These are phyloP conservation scores for Otis tarda DNA, from an alignment of 2,113 vertebrate species.

Conservation along the genomic window DNA sequence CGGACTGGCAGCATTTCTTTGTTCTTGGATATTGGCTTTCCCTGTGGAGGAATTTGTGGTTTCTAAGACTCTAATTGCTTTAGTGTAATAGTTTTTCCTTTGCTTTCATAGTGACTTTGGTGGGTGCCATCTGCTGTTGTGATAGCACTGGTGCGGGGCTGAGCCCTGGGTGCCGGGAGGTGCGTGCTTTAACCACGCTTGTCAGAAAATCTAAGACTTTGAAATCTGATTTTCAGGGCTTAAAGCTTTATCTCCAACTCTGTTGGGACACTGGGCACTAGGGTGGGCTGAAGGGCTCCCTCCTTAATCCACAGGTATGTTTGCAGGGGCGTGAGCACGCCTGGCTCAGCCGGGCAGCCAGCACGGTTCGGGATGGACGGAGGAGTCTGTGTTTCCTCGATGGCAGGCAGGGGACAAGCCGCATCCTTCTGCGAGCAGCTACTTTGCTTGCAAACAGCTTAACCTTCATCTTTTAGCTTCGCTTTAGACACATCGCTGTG, in stretches of 20 bases:
- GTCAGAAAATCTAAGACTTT: not conserved
- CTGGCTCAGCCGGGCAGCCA: not conserved
- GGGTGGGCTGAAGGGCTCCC: not conserved
- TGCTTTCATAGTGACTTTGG: constrained; percentile 9
- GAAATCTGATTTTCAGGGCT: constrained; percentile 33
- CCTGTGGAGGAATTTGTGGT: constrained; percentile 13
- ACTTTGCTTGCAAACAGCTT: not conserved
- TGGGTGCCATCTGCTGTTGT: constrained; percentile 38
- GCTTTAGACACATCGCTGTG: not conserved
- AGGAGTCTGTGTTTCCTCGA: not conserved
- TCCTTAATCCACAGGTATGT: not conserved
- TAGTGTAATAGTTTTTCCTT: constrained; percentile 29
- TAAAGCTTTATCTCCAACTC: not conserved
- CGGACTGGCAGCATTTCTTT: not conserved
- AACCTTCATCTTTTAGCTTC: not conserved
- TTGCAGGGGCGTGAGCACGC: not conserved
- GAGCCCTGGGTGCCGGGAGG: not conserved
- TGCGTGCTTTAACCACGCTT: not conserved
- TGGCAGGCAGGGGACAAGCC: not conserved
- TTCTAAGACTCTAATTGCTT: constrained; percentile 52
- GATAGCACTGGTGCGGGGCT: not conserved
- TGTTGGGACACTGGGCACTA: not conserved
- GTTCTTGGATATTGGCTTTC: not conserved
- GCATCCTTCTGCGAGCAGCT: not conserved
- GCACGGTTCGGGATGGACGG: rapidly evolving